Percentiles rank a stretch among this genome's conserved stretches.
These are phyloP conservation scores for Procambarus virginalis DNA, from an alignment of 1,140 invertebrate species.

Conservation along the genomic window DNA sequence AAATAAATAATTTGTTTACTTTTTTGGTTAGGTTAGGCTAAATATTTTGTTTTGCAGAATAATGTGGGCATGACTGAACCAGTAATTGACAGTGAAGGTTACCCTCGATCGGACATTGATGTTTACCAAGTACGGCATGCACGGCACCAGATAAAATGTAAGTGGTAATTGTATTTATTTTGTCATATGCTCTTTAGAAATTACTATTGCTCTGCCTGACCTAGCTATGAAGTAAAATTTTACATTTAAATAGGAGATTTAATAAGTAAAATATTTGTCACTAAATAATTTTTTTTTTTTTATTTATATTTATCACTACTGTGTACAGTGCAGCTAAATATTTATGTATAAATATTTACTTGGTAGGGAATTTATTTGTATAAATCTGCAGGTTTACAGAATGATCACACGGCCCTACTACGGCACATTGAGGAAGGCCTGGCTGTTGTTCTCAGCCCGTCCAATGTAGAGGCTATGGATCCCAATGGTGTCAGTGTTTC, in stretches of 20 bases:
- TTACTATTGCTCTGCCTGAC: too few species aligned
- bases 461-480: constrained; percentile 42
- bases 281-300: too few species aligned
- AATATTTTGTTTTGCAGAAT: constrained; percentile 34
- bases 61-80: constrained; percentile 87
- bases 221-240: too few species aligned
- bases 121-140: constrained; percentile 92
- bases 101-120: constrained; percentile 91
- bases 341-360: too few species aligned
- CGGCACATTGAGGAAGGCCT: constrained; percentile 87
- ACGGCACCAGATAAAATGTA: constrained; percentile 78
- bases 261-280: too few species aligned
- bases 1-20: not conserved
- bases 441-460: constrained; percentile 76
- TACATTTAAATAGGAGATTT: too few species aligned
- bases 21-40: not conserved
- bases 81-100: constrained; percentile 90
- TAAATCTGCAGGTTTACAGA: constrained; percentile 83
- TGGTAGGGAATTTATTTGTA: too few species aligned
- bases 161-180: constrained; percentile 75
- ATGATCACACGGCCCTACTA: constrained; percentile 91
- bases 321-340: too few species aligned
- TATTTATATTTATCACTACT: too few species aligned
- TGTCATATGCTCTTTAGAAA: too few species aligned
- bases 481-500: constrained; percentile 38